Conservation (phyloP, 2,113 vertebrate genomes). For the Trochalopteron elliotii region DNA sequence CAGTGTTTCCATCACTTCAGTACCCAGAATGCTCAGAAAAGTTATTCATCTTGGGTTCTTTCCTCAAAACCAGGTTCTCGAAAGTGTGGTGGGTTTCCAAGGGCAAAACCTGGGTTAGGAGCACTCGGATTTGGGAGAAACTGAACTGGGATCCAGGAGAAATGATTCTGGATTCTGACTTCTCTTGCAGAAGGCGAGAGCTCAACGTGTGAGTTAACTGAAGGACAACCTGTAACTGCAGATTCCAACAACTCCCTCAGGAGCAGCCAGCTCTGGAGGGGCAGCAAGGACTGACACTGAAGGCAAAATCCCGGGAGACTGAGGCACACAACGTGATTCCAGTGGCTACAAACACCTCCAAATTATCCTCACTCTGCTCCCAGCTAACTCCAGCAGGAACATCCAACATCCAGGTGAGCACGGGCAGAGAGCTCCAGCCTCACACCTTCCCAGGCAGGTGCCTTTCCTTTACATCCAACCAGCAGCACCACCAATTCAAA, state of each 20-base stretch:
- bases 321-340: background rate
- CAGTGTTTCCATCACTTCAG: conserved; percentile 64
- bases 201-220: accelerated
- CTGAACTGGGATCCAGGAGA: background rate
- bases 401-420: background rate
- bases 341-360: background rate
- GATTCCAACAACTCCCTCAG: background rate
- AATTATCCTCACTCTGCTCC: background rate
- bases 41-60: background rate
- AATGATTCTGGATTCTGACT: background rate
- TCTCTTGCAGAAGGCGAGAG: background rate
- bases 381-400: background rate
- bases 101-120: background rate
- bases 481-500: background rate
- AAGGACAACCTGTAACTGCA: background rate
- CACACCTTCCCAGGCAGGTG: background rate
- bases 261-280: background rate
- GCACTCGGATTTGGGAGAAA: background rate
- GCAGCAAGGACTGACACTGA: background rate
- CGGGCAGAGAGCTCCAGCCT: background rate
- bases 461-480: background rate
- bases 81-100: background rate
- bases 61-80: background rate
- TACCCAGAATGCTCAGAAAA: conserved; percentile 49
- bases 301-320: accelerated